These are phyloP conservation scores for Hirtodrosophila alboralis DNA, from an alignment of 2,888 invertebrate species.

Conservation along the genomic window DNA sequence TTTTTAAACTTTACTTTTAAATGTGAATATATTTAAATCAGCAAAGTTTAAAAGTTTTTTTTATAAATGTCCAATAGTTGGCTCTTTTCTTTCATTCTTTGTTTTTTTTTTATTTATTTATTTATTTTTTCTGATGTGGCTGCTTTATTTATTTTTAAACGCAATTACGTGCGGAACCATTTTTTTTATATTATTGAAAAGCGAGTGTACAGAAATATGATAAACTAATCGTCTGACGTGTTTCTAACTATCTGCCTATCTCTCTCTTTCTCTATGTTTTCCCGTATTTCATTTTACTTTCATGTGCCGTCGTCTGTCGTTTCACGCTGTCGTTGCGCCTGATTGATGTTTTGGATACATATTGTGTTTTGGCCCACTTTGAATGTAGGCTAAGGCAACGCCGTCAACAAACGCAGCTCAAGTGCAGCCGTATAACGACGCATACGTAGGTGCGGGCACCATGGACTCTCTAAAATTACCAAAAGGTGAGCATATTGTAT, in stretches of 20 bases:
- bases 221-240: conserved; percentile 61
- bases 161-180: conserved; percentile 63
- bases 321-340: conserved; percentile 22
- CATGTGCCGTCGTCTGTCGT: conserved; percentile 50
- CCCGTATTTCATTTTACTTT: conserved; percentile 45
- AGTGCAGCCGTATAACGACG: conserved; percentile 68
- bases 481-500: conserved; percentile 77
- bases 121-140: conserved; percentile 15
- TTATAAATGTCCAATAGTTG: conserved; percentile 37
- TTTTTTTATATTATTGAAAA: conserved; percentile 55
- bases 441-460: conserved; percentile 50
- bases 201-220: conserved; percentile 59
- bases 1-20: background rate
- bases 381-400: conserved; percentile 65
- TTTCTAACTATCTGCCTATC: conserved; percentile 35
- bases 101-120: conserved; percentile 16
- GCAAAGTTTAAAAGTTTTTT: too few relatives aligned
- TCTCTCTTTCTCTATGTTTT: conserved; percentile 11
- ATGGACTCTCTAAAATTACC: conserved; percentile 84
- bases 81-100: conserved; percentile 10
- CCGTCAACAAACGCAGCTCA: conserved; percentile 50
- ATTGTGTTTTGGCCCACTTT: conserved; percentile 44
- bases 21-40: conserved; percentile 21
- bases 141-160: conserved; percentile 73
- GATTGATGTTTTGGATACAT: conserved; percentile 73